Conservation (phyloP, 1,140 invertebrate species). For the Heliconius melpomene region DNA sequence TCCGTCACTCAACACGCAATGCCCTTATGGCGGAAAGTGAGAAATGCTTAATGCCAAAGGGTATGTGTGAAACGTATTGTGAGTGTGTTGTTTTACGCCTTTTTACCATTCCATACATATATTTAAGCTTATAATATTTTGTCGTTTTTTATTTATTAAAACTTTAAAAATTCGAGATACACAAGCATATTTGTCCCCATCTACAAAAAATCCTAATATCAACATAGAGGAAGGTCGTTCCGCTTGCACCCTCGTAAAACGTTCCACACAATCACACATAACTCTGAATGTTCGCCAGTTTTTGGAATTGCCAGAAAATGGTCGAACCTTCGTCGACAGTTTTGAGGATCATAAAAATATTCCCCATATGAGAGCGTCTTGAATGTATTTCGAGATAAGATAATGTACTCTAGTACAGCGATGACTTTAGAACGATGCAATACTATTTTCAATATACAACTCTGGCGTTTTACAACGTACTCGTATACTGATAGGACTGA, state of each 20-base stretch:
- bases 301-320: slow-evolving; percentile 61
- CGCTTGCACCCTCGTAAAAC: slow-evolving; percentile 39
- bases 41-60: no score
- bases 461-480: not conserved
- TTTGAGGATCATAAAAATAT: slow-evolving; percentile 60
- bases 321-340: slow-evolving; percentile 47
- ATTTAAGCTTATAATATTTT: no score
- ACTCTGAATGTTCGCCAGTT: slow-evolving; percentile 46
- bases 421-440: not conserved
- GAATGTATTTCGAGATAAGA: slow-evolving; percentile 23
- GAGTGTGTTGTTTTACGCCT: no score
- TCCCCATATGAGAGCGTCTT: slow-evolving; percentile 46
- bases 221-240: slow-evolving; percentile 25
- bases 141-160: not conserved
- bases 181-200: not conserved
- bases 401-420: slow-evolving; percentile 7
- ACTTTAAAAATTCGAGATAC: not conserved
- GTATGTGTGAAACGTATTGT: no score
- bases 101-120: no score
- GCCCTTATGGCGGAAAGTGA: no score
- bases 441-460: not conserved
- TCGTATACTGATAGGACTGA: no score
- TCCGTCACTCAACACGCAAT: no score
- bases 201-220: slow-evolving; percentile 21
- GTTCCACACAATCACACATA: slow-evolving; percentile 53